These are phyloP conservation scores for Callipepla californica DNA, from an alignment of 2,113 vertebrate genomes.

Conservation along the genomic window DNA sequence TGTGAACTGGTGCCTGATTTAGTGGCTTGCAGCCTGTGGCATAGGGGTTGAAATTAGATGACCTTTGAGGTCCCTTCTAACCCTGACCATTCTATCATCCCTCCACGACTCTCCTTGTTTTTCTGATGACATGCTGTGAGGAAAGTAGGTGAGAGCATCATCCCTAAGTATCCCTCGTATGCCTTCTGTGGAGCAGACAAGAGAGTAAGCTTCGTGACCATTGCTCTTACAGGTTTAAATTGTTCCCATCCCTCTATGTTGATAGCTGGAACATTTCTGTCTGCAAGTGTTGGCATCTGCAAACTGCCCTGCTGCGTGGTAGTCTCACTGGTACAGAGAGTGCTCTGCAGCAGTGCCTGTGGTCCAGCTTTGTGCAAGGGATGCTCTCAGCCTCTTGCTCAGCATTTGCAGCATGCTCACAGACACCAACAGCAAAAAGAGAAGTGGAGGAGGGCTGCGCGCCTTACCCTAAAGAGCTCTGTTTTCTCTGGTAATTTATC, in stretches of 20 bases:
- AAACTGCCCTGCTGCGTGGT: background rate
- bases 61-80: no score
- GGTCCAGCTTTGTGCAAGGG: background rate
- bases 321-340: no score
- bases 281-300: background rate
- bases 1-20: no score
- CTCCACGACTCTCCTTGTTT: background rate
- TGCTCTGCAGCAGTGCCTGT: background rate
- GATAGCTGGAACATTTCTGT: slow-evolving; percentile 34
- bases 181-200: background rate
- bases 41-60: no score
- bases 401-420: background rate
- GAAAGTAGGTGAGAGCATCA: background rate
- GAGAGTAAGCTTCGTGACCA: background rate
- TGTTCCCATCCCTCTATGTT: background rate
- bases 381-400: background rate
- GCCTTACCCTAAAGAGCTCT: slow-evolving; percentile 26
- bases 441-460: slow-evolving; percentile 29
- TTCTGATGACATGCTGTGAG: background rate
- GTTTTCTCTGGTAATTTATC: slow-evolving; percentile 71
- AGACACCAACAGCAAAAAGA: slow-evolving; percentile 5
- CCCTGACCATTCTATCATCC: no score
- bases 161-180: background rate
- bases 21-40: no score
- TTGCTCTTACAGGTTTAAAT: background rate